Base-by-base conservation (phyloP, 2,797 vertebrate genomes). In the Microctenopoma lineatum region DNA sequence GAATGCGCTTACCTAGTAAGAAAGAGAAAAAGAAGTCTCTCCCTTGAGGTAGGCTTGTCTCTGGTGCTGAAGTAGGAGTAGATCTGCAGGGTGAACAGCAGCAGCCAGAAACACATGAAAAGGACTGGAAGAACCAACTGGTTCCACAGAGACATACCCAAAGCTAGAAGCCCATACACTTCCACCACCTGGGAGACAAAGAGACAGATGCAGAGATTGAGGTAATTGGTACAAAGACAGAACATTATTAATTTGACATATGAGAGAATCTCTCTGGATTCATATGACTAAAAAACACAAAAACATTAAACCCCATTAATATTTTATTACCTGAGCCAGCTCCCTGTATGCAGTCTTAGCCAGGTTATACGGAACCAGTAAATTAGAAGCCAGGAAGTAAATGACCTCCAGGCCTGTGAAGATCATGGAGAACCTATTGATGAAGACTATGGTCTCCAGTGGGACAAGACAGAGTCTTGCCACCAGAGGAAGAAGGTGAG, bases 61-160 rank as follows among this genome's bases (percentile, higher is more conserved):
- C 97, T 92, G 66, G 97, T 99, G 87, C 97, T 99, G 86, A 99
- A 98, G 88, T 99, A 99, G 9, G 97, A 96, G 89, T 98, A 99
- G 88, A 99, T 99, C 92, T 99, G 98, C 83, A 99, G 95, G 55
- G 96, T 95, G 51, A 99, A 99, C 59, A 99, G 93, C 78, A 99
- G 94, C 21, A 99, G 95, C 97, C 98, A 99, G 84, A 99, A 99
- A 79, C 97, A 96, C 97, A 99, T 99, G 88, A 99, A 99, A 53
- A 99, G 96, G 55, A 99, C 96, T 0, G 98, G 98, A 78, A 99
- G 96, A 0, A 99, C 97, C 77, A 99, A 95, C 87, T 99, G 97
- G 91, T 99, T 99, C 98, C 98, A 99, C 27, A 99, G 90, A 76
- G 97, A 98, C 97, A 99, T 98, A 27, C 97, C 98, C 87, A 99